phyloP scores from a whole-genome alignment of 2,113 vertebrate species.

The Electrona antarctica region DNA sequence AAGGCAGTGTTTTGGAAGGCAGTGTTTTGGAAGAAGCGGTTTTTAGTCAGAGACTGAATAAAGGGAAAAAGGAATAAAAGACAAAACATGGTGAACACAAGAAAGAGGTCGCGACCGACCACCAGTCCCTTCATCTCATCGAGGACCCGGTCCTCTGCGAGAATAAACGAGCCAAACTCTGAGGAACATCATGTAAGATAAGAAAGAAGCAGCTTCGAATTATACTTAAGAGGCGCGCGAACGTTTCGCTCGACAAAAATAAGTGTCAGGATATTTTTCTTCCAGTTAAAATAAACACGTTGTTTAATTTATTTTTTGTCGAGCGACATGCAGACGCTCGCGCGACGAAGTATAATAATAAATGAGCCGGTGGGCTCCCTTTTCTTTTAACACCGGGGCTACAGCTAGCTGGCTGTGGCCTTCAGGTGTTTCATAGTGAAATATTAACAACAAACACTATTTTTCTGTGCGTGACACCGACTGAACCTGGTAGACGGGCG shows the following conservation, averaged over 20 bases:
- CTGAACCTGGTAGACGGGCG: constrained; percentile 2
- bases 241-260: too few species aligned
- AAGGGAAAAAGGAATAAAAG: constrained; percentile 33
- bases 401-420: constrained; percentile 68
- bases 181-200: constrained; percentile 83
- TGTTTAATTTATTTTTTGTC: too few species aligned
- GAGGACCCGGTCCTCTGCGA: constrained; percentile 88
- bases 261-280: too few species aligned
- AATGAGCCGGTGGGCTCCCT: too few species aligned
- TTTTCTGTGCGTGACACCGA: constrained; percentile 51
- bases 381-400: constrained; percentile 20
- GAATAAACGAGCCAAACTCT: constrained; percentile 65
- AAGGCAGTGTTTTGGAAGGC: constrained; percentile 66
- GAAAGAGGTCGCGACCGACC: constrained; percentile 83
- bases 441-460: constrained; percentile 14
- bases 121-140: constrained; percentile 88
- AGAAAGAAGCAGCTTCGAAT: constrained; percentile 13
- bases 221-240: too few species aligned
- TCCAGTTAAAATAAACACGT: too few species aligned
- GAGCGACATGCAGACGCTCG: too few species aligned
- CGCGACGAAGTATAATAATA: too few species aligned
- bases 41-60: constrained; percentile 51
- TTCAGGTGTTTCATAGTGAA: constrained; percentile 46
- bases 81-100: constrained; percentile 90
- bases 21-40: constrained; percentile 65